Base-by-base conservation (phyloP, 2,888 invertebrate species). In the Drosophila nigritarsus region DNA sequence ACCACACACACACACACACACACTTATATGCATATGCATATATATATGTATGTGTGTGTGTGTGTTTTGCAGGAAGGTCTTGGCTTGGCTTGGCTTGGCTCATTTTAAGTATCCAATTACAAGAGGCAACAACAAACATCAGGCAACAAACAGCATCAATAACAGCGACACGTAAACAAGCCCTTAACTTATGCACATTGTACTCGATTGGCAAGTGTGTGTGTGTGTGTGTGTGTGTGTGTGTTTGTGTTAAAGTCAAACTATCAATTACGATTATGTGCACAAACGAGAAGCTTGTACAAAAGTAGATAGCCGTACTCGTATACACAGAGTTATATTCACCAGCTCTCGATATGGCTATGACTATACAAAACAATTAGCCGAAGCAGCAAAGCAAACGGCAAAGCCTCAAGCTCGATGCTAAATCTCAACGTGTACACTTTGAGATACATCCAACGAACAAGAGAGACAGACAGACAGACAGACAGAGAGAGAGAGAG, bases 41-140 rank as follows among this genome's bases (percentile, higher is more conserved):
- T 48, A 8, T 15, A 4, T 48, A 32, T 8, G 18, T 48, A 6
- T 6, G 11, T 49, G 40, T 36, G 11, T 27, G 15, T 9, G 55
- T 56, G 62, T 59, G 40, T 48, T 32, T 60, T 67, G 42, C 54
- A 49, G 18, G 20, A 49, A 82, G 66, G 60, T 79, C 80, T 82
- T 78, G 82, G 75, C 49, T 63, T 50, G 56, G 49, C 48, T 58
- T 65, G 56, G 49, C 50, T 58, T 64, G 76, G 78, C 75, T 73
- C 83, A 78, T 80, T 83, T 87, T 61, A 72, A 68, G 81, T 83
- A 83, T 83, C 75, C 78, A 78, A 87, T 87, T 84, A 74, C 83
- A 78, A 51, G 65, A 69, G 78, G 45, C 74, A 76, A 59, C 64
- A 72, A 70, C 45, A 45, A 36, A 76, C 59, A 65, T 61, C 54